Evolutionary conservation across 2,888 invertebrate species (phyloP).

Genomic region (Calameuta idolon): DNA sequence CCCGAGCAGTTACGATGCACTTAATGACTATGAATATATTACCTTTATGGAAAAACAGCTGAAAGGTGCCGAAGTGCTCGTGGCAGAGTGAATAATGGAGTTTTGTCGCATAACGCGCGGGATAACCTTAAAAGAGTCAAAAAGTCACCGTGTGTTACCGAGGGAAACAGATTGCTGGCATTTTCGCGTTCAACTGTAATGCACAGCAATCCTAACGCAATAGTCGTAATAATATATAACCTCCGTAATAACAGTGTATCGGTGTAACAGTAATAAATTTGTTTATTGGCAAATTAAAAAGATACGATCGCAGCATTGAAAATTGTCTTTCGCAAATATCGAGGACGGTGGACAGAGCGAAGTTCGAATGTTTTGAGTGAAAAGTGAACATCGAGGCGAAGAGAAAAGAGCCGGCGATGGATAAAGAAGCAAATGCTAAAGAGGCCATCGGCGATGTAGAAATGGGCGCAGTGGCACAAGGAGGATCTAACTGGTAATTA

Average conservation of each 20-base stretch:
- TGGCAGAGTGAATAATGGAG: not conserved
- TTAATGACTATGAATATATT: constrained; percentile 2
- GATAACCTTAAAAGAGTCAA: not conserved
- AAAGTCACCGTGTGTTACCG: not conserved
- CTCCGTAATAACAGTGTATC: no score
- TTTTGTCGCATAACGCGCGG: not conserved
- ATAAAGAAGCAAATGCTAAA: constrained; percentile 19
- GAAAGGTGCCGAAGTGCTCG: not conserved
- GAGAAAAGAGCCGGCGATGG: constrained; percentile 11
- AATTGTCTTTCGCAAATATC: no score
- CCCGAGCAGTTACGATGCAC: not conserved
- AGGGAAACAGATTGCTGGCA: no score
- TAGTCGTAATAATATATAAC: no score
- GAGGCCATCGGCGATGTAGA: constrained; percentile 36
- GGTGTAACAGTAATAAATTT: no score
- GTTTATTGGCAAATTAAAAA: no score
- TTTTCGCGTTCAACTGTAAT: no score
- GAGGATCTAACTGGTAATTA: constrained; percentile 53
- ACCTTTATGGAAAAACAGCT: not conserved
- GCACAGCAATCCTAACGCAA: no score
- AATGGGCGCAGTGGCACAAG: constrained; percentile 46
- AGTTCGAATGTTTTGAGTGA: no score
- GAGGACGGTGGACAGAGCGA: no score
- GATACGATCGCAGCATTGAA: no score
- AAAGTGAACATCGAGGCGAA: not conserved